Base-by-base conservation (phyloP, 2,113 vertebrate genomes). In the Charina bottae region DNA sequence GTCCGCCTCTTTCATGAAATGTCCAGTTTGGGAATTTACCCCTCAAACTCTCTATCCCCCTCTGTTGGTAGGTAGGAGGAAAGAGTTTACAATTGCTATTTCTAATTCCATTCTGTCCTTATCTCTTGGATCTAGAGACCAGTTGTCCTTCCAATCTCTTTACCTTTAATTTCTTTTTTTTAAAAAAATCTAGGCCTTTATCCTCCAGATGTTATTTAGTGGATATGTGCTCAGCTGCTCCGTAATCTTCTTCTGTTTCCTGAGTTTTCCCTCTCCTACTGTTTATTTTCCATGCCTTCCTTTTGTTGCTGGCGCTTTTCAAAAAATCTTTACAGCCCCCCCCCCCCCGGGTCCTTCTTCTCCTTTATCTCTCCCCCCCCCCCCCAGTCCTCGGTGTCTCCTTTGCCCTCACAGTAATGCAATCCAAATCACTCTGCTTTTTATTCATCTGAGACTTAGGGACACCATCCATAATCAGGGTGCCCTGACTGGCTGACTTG, bases 181-280 rank as follows among this genome's bases (percentile, higher is more conserved):
- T 6, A n/a, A 62, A 85, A 85, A 49, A 83, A 17, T 54, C 13
- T 11, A 28, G 54, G 24, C 37, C 37, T 88, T 88, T 88, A 85
- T 88, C 85, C 90, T 59, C 85, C 17, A 49, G 64, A 49, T 58
- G 42, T 42, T 42, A 42, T 58, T 88, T n/a, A 37, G 13, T n/a
- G 33, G 87, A 8, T 17, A n/a, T 4, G 7, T 6, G 23, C 64
- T 26, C 24, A 7, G 15, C 12, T 1, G 4, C 59, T 53, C 13
- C 11, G 0, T 54, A 87, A 23, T 89, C 83, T 9, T 90, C 84
- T 60, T 49, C 88, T 91, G 93, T 94, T 78, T 13, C 83, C 49
- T 89, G 94, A 28, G 87, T 94, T 94, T 84, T 78, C 64, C 62
- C 59, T 59, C 26, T 49, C 85, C 83, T 85, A 15, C 84, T 78